Base-by-base conservation (phyloP, 1,140 invertebrate genomes). In the Tribolium madens region DNA sequence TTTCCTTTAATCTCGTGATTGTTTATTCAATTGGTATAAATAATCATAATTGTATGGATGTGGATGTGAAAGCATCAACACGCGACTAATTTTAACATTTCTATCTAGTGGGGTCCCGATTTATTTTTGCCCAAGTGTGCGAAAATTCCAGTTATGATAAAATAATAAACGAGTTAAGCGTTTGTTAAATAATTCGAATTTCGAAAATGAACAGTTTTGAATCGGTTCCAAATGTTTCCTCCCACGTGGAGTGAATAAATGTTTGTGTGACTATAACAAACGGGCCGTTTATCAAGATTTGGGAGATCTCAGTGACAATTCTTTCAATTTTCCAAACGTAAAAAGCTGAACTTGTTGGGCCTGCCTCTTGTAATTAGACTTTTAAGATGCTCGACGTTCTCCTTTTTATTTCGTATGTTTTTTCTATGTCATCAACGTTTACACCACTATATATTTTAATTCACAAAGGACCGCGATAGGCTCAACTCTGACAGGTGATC, bases 391-490 rank as follows among this genome's bases (percentile, higher is more conserved):
- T 17, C 3, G 48, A 50, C 12, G 13, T 14, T 17, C 13, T 50
- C 48, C 9, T 47, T 6, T 52, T 14, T 52, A 14, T 52, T 52
- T 15, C 13, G 50, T 52, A 15, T 15, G 50, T 57, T 18, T 57
- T 57, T 21, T 26, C 36, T 0, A 2, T 14, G 52, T 57, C 10
- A 17, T 57, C 10, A 17, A 18, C 52, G 6, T 57, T 42, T 42
- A 42, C 52, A 26, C 17, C 52, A 57, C 52, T 14, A 64, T 64
- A 33, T 14, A 33, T 33, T 33, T 64, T 64, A 14, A 33, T 42
- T 33, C 26, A 64, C 57, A 64, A 64, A 64, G 17, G 57, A 31
- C n/a, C 57, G n/a, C 21, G n/a, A 64, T 64, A 14, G 57, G 21
- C 36, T 42, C 21, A 21, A 57, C 5, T 57, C 17, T 57, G 52